Percentiles rank a stretch among this genome's conserved stretches.
Evolutionary conservation across 2,888 invertebrate species (phyloP).

Genomic region (Drosophila helvetica): DNA sequence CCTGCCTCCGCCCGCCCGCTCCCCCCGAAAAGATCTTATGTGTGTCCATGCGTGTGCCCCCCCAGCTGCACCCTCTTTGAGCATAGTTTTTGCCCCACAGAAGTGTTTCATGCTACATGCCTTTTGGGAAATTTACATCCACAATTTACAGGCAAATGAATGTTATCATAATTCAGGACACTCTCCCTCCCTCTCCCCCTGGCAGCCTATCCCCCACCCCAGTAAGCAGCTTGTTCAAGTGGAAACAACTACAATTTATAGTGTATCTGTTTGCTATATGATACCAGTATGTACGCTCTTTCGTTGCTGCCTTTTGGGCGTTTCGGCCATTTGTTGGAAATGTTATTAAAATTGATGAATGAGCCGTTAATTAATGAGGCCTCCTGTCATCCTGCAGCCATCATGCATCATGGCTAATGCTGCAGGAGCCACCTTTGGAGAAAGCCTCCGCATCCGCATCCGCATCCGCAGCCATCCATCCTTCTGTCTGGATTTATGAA

Average conservation of each 20-base stretch:
- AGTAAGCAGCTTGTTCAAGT: constrained; percentile 42
- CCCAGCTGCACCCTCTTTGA: constrained; percentile 54
- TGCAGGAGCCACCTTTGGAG: constrained; percentile 53
- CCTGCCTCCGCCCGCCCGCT: constrained; percentile 31
- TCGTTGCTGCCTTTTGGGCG: constrained; percentile 17
- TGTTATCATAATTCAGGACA: constrained; percentile 73
- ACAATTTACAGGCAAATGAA: constrained; percentile 71
- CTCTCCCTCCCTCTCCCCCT: background rate
- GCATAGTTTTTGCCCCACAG: constrained; percentile 60
- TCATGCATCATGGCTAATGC: constrained; percentile 50
- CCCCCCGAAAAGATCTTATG: constrained; percentile 7
- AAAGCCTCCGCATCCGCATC: background rate
- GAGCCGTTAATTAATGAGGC: constrained; percentile 80
- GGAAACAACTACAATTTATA: constrained; percentile 53
- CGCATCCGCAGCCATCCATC: constrained; percentile 8
- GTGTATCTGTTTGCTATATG: background rate
- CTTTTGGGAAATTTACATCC: constrained; percentile 68
- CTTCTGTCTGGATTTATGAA: constrained; percentile 49
- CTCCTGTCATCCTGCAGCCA: constrained; percentile 3
- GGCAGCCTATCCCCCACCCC: constrained; percentile 10
- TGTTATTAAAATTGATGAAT: constrained; percentile 83
- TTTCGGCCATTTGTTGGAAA: constrained; percentile 60
- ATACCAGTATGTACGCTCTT: background rate
- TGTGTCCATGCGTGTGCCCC: constrained; percentile 36
- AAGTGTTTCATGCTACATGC: constrained; percentile 64